Conservation (phyloP, 2,113 vertebrate species). For the Synodontis membranacea region DNA sequence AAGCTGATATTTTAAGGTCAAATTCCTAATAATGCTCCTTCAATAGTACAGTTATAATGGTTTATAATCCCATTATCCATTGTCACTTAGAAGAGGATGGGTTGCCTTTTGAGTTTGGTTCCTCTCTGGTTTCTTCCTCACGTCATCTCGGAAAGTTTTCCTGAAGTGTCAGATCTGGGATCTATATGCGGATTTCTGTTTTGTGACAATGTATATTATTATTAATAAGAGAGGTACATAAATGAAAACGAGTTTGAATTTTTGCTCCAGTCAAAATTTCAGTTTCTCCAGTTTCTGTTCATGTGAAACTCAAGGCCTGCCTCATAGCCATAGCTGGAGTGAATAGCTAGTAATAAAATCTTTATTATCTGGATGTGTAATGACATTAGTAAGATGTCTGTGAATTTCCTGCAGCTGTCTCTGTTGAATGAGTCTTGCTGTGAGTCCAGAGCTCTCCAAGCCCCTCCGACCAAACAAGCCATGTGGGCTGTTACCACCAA, state of each 20-base stretch:
- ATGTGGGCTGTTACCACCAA: slow-evolving; percentile 94
- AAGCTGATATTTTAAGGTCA: no score
- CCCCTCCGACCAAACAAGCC: slow-evolving; percentile 83
- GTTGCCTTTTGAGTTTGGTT: not conserved
- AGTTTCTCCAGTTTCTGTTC: not conserved
- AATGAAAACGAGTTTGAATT: not conserved
- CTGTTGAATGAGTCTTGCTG: slow-evolving; percentile 88
- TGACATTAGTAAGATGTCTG: slow-evolving; percentile 15
- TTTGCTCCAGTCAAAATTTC: not conserved
- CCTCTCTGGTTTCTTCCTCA: not conserved
- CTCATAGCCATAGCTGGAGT: not conserved
- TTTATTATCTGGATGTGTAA: not conserved
- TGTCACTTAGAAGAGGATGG: not conserved
- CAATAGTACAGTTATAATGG: not conserved
- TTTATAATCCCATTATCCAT: not conserved
- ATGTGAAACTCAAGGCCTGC: not conserved
- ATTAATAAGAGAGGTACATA: not conserved
- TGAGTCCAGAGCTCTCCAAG: slow-evolving; percentile 80
- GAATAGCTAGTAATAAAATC: slow-evolving; percentile 2
- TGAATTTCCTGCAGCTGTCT: slow-evolving; percentile 73
- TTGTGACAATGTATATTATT: not conserved
- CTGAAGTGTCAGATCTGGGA: not conserved
- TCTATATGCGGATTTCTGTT: not conserved
- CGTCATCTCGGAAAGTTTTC: not conserved
- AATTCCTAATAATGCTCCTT: no score